Evolutionary conservation across 2,888 invertebrate genomes (phyloP).

Genomic region (Lepidochitona cinerea): DNA sequence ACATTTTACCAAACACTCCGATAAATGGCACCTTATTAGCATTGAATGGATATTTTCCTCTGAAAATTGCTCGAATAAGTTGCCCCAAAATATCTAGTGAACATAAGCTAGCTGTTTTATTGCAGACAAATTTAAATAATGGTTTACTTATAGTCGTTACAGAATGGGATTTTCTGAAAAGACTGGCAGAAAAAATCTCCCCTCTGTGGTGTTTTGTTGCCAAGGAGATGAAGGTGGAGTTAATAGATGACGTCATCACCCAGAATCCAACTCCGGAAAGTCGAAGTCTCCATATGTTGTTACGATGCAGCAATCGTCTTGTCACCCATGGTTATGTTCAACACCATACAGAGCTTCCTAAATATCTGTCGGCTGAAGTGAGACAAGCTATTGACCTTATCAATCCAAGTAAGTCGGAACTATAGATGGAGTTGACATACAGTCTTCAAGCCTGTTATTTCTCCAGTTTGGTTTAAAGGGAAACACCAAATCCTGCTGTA

Average conservation of each 20-base stretch:
- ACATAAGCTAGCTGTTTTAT: too few species aligned
- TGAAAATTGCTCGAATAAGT: too few species aligned
- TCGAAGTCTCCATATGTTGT: not conserved
- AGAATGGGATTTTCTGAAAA: not conserved
- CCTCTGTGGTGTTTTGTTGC: not conserved
- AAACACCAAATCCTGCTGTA: too few species aligned
- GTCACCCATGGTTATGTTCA: not conserved
- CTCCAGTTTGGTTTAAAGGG: too few species aligned
- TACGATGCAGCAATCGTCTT: not conserved
- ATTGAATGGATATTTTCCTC: too few species aligned
- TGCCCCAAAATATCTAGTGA: too few species aligned
- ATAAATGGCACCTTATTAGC: too few species aligned
- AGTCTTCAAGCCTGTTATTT: too few species aligned
- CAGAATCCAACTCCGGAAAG: not conserved
- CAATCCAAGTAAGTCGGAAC: not conserved
- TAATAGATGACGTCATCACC: not conserved
- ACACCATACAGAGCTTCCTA: not conserved
- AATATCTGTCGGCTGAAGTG: not conserved
- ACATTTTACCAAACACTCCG: too few species aligned
- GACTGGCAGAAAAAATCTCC: not conserved
- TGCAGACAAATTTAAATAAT: too few species aligned
- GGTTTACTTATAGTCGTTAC: not conserved
- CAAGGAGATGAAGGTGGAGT: not conserved
- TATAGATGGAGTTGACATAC: too few species aligned
- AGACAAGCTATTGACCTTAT: not conserved